Conservation (phyloP, 2,888 invertebrate genomes). For the Eupithecia subfuscata region DNA sequence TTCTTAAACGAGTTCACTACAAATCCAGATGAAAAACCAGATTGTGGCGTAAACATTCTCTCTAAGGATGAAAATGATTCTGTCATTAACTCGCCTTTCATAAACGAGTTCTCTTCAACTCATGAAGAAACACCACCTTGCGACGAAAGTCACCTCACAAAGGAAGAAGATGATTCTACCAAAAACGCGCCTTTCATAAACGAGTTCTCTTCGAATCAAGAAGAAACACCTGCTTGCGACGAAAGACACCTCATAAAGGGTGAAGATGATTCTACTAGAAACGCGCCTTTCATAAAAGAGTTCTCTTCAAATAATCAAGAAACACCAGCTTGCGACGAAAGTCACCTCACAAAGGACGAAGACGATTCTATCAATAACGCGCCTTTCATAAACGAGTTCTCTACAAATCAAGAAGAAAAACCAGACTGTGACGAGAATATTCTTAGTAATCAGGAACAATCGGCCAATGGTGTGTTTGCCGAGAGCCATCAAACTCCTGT, state of each 20-base stretch:
- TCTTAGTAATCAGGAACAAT: conserved; percentile 6
- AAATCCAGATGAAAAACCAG: neutral
- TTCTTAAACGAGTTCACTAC: neutral
- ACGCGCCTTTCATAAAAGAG: neutral
- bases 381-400: neutral
- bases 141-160: neutral
- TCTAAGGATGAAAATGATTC: neutral
- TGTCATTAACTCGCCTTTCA: neutral
- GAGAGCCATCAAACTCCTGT: conserved; percentile 6
- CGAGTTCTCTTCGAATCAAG: neutral
- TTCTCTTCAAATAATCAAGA: neutral
- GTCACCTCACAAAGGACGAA: neutral
- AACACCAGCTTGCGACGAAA: neutral
- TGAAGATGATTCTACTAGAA: neutral
- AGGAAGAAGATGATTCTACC: neutral
- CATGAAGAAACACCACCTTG: neutral
- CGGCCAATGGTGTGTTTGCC: neutral
- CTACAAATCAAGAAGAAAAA: neutral
- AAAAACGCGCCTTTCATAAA: neutral
- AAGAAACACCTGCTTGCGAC: neutral
- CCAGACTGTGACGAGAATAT: conserved; percentile 2
- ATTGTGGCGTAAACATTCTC: neutral
- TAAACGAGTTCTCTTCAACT: neutral
- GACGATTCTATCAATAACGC: neutral
- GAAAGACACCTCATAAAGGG: neutral